These are phyloP conservation scores for Arrhopalites spinosus DNA, from an alignment of 2,888 invertebrate genomes.

Conservation along the genomic window DNA sequence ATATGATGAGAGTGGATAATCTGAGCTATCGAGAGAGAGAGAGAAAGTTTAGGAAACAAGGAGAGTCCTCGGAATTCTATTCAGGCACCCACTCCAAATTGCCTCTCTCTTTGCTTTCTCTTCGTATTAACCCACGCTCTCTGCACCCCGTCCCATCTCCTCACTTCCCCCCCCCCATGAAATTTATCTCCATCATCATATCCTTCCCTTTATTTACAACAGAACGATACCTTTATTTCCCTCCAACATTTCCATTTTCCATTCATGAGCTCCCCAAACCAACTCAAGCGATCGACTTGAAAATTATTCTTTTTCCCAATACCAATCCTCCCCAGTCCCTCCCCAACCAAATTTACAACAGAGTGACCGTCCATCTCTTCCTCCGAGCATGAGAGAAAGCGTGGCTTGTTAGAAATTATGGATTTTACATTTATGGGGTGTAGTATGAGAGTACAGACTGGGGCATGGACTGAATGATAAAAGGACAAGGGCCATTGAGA, in stretches of 20 bases:
- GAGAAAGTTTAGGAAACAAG: no score
- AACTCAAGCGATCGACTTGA: no score
- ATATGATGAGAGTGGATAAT: neutral
- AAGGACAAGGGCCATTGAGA: no score
- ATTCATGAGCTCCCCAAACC: neutral
- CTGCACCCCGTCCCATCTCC: neutral
- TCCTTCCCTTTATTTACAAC: conserved; percentile 16
- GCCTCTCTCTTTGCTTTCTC: conserved; percentile 10
- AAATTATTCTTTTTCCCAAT: no score
- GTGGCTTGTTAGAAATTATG: no score
- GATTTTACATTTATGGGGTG: no score
- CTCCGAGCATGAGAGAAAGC: no score
- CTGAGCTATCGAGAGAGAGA: neutral
- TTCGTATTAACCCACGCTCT: neutral
- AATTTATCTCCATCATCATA: conserved; percentile 15
- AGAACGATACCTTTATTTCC: neutral
- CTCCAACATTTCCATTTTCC: neutral
- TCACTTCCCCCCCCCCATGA: neutral
- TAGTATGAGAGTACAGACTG: no score
- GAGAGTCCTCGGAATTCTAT: conserved; percentile 30
- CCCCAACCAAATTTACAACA: no score
- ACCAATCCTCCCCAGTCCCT: no score
- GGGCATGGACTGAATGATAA: no score
- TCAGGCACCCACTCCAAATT: conserved; percentile 26
- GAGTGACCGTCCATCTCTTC: no score